A percentile compares a stretch with the other conserved stretches of the same genome.
phyloP scores from a whole-genome alignment of 2,797 vertebrate genomes.

The Vipera latastei region DNA sequence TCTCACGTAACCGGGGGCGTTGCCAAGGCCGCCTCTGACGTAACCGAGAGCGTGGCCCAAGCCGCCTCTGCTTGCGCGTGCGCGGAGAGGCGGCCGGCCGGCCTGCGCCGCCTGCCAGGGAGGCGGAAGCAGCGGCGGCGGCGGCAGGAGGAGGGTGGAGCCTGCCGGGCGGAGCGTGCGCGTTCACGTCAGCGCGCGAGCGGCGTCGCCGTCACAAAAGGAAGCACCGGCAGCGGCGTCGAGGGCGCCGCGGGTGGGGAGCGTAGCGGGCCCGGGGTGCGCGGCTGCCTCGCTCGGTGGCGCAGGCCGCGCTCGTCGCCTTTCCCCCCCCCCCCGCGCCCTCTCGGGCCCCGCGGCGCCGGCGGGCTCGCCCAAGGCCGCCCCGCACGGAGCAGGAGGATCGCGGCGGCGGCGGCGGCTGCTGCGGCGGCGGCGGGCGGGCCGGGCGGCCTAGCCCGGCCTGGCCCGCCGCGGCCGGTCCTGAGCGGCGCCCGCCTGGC shows the following conservation, averaged over 20 bases:
- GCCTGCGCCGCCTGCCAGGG: not conserved
- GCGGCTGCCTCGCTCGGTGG: not conserved
- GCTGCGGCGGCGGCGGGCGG: constrained; percentile 20
- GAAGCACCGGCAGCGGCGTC: not conserved
- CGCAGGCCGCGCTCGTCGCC: constrained; percentile 27
- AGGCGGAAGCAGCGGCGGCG: not conserved
- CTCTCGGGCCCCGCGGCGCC: not conserved
- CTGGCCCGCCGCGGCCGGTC: not conserved
- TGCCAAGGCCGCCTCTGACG: not conserved
- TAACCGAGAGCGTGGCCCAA: not conserved
- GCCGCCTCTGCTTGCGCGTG: not conserved
- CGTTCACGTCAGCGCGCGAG: not conserved
- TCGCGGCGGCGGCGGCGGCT: constrained; percentile 12
- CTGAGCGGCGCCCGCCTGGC: not conserved
- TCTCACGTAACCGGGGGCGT: not conserved
- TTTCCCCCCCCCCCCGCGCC: too few relatives aligned
- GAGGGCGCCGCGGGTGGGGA: not conserved
- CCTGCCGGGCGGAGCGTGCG: not conserved
- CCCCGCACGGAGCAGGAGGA: not conserved
- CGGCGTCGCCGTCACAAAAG: constrained; percentile 33
- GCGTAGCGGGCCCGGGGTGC: not conserved
- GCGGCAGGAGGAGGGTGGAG: not conserved
- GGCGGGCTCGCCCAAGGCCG: not conserved
- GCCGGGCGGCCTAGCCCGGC: constrained; percentile 31
- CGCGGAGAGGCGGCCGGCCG: not conserved